Evolutionary conservation across 2,113 vertebrate species (phyloP), one percentile per base, ranked within the genome.

Genomic region (Mugil cephalus): DNA sequence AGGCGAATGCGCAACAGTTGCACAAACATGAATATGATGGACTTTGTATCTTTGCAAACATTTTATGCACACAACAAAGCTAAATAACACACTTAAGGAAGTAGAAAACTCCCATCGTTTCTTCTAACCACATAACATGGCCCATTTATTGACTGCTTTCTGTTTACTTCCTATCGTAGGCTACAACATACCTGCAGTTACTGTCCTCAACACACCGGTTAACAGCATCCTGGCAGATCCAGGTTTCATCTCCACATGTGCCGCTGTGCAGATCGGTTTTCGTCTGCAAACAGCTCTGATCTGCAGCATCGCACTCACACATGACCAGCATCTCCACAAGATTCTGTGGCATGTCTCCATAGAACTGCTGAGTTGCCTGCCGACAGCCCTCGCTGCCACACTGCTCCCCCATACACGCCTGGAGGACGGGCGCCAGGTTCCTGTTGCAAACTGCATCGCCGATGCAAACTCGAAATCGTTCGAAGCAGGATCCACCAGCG

Each of bases 301-400:
- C 95, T 8, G 82, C 84, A 14, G 78, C 83, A 45, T 79, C 60
- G 30, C 97, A 98, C 40, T 95, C 87, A 69, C 97, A 98, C 86
- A 98, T 95, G 48, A 87, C 93, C 89, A 98, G 80, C 93, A 93
- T 94, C 78, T 96, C 93, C 47, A 95, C 95, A 59, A 95, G 71
- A 34, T 91, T 91, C 36, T 74, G 87, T 18, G 96, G 96, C 90
- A 95, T 93, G 34, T 91, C 90, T 62, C 40, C 42, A 53, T 97
- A 98, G 89, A 98, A 97, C 80, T 80, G 84, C 61, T 82, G 88
- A 45, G 93, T 88, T 21, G 86, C 93, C 56, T 40, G 76, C 80
- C 91, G 95, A 82, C 97, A 98, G n/a, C 55, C 91, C 19, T 89
- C 87, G n/a, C 74, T 50, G 40, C 93, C 74, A 38, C 96, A 97